Base-by-base conservation (phyloP, 2,888 invertebrate genomes). In the Panorpa germanica region DNA sequence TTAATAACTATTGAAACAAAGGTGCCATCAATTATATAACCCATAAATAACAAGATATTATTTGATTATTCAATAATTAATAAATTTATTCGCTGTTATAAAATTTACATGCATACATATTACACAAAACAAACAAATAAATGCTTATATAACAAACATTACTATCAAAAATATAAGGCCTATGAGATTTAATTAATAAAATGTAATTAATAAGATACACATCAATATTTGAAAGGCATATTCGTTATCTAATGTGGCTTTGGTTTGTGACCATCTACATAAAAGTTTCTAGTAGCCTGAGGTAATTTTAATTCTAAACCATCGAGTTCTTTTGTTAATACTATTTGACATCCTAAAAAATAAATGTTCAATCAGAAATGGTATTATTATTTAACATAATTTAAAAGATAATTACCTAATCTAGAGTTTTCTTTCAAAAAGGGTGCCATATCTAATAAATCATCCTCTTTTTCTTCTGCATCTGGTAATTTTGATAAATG, bases 231-330 rank as follows among this genome's bases (percentile, higher is more conserved):
- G n/a, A n/a, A n/a, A n/a, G n/a, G n/a, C n/a, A n/a, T n/a, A n/a
- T n/a, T n/a, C n/a, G n/a, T n/a, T 33, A 28, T 34, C 50, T 59
- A 98, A 57, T 96, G 96, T 2, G 93, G 86, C 41, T 83, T 71
- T 1, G 96, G 96, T 41, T 75, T 83, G 48, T 96, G 93, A 10
- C 95, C 96, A 50, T 99, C 98, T 3, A 98, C 96, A 53, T 93
- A 93, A 54, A 93, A 95, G 52, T 95, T 95, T 37, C 88, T 68
- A 3, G 93, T 93, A 26, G 83, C 85, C 49, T 73, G 65, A 0
- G 93, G 93, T 41, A 93, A 53, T 41, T 68, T 60, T 16, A 93
- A 48, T 49, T 74, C 74, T 34, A 93, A 63, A 1, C 91, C 93
- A 37, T 93, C 82, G 41, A 91, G 49, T 28, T 86, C 81, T 57